Percentiles rank a stretch among this genome's conserved stretches.
Evolutionary conservation across 2,113 vertebrate species (phyloP).

Genomic region (Spizaetus ornatus): DNA sequence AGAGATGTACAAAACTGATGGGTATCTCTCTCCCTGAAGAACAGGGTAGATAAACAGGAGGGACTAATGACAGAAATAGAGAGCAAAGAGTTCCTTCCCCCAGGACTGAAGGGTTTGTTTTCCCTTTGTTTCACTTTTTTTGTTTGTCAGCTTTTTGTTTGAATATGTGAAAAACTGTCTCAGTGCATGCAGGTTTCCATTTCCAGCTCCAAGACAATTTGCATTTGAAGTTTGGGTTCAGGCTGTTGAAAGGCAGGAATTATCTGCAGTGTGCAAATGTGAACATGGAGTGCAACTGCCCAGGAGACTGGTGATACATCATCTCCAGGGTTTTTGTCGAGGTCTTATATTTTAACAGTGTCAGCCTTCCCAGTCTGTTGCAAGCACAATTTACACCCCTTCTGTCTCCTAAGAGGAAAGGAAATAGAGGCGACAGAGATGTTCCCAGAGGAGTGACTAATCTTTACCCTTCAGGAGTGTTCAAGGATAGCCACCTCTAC

Average conservation of each 20-base stretch:
- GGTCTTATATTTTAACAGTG: constrained; percentile 49
- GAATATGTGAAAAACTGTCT: background rate
- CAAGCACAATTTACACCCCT: constrained; percentile 50
- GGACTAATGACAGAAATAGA: background rate
- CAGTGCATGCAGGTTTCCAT: background rate
- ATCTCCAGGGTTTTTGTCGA: constrained; percentile 39
- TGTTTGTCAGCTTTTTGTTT: background rate
- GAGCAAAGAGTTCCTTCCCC: background rate
- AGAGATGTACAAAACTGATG: background rate
- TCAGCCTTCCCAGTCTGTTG: constrained; percentile 37
- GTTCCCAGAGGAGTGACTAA: constrained; percentile 41
- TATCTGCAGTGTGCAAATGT: constrained; percentile 9
- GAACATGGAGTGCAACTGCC: background rate
- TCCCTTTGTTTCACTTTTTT: background rate
- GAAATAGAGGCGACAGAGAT: constrained; percentile 24
- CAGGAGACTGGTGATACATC: constrained; percentile 32
- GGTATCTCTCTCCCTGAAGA: background rate
- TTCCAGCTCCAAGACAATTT: background rate
- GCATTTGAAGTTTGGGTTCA: background rate
- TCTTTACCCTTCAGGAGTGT: constrained; percentile 48
- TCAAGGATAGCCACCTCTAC: constrained; percentile 36
- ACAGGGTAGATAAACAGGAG: background rate
- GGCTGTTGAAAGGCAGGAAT: background rate
- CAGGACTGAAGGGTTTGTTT: background rate
- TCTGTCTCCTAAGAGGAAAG: constrained; percentile 35